phyloP scores from a whole-genome alignment of 2,888 invertebrate genomes.

The Pilophorus perplexus region DNA sequence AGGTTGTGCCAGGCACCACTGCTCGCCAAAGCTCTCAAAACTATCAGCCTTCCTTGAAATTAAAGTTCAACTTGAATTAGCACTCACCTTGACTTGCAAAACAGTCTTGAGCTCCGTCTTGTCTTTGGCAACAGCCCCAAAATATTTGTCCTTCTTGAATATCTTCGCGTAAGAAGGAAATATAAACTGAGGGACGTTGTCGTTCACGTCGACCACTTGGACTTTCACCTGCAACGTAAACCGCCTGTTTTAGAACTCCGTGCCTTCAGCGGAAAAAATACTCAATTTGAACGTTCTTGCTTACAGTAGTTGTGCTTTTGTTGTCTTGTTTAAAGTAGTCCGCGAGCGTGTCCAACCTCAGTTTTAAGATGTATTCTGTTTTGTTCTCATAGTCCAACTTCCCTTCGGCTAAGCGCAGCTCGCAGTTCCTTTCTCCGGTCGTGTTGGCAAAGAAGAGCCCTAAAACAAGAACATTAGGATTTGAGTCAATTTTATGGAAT shows the following conservation, averaged over 20 bases:
- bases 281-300: background rate
- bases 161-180: constrained; percentile 69
- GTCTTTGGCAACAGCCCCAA: constrained; percentile 72
- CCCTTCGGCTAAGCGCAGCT: constrained; percentile 67
- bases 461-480: no score
- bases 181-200: constrained; percentile 80
- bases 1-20: no score
- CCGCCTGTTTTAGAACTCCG: background rate
- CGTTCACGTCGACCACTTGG: constrained; percentile 82
- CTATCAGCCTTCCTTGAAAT: no score
- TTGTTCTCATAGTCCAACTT: constrained; percentile 75
- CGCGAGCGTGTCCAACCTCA: constrained; percentile 74
- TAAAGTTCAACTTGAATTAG: no score
- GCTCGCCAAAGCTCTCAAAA: no score
- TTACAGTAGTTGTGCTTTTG: constrained; percentile 61
- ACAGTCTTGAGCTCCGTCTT: constrained; percentile 70
- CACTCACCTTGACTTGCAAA: constrained; percentile 70
- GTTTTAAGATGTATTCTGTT: constrained; percentile 69
- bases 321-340: constrained; percentile 76
- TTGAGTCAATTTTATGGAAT: no score
- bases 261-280: background rate
- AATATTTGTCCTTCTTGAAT: constrained; percentile 58
- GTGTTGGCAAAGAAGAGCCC: constrained; percentile 70
- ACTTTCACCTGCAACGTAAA: constrained; percentile 63
- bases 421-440: constrained; percentile 79